Evolutionary conservation across 2,888 invertebrate genomes (phyloP), one percentile per base, ranked within the genome.

Genomic region (Halictus quadricinctus): DNA sequence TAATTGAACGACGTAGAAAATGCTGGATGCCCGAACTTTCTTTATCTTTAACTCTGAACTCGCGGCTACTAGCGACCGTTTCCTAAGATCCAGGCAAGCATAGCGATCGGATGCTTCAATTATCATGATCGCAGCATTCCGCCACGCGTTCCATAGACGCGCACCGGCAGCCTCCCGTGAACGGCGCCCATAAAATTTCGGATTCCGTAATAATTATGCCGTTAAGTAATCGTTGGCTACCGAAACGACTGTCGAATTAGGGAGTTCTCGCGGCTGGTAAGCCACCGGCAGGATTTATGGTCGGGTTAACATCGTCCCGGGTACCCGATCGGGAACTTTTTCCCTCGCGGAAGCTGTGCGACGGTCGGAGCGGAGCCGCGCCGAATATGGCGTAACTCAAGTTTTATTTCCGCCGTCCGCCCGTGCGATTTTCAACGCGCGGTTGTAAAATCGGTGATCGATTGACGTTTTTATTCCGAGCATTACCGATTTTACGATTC

Each of bases 391-490:
- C 79, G 80, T 86, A 89, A 86, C 77, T 89, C 84, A 89, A 76
- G 74, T 85, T 89, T 89, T 87, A 89, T 64, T 86, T 87, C 76
- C 76, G 75, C 46, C 70, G 41, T 72, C 66, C 43, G 79, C 50
- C n/a, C 79, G 74, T 36, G 18, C 72, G 74, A 73, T 87, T 82
- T 72, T 80, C 79, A 84, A 75, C 84, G 80, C 25, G 73, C 48
- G 79, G 50, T 74, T 82, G 86, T 89, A 89, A 89, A 89, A 89
- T 87, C 60, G 69, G 58, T 89, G 85, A 89, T 85, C 87, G 79
- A 89, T 89, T 83, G 89, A 73, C 88, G 83, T 89, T 89, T 89
- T 89, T 88, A 89, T 87, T 84, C 60, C 74, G 73, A 81, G 70
- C 76, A 79, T 80, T 77, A 80, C 66, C 36, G 70, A 54, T 86